Evolutionary conservation across 2,888 invertebrate genomes (phyloP).

Genomic region (Schizotus pectinicornis): DNA sequence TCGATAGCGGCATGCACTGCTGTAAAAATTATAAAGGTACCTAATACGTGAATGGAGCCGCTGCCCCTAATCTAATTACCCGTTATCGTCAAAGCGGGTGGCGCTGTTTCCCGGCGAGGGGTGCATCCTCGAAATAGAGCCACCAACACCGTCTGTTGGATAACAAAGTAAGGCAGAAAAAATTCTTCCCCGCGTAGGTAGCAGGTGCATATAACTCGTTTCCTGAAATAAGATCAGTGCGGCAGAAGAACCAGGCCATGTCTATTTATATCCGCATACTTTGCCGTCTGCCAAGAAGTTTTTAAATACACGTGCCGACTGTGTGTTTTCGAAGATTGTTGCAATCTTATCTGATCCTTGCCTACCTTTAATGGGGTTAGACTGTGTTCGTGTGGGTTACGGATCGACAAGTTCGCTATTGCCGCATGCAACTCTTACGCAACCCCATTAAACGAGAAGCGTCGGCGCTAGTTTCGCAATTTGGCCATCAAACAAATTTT

Average conservation of each 20-base stretch:
- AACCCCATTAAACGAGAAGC: not conserved
- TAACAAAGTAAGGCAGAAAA: too few species aligned
- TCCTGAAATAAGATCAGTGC: constrained; percentile 38
- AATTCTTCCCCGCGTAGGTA: not conserved
- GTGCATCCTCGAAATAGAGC: too few species aligned
- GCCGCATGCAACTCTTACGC: constrained; percentile 9
- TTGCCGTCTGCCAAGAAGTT: constrained; percentile 31
- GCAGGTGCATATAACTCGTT: constrained; percentile 32
- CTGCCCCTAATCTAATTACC: too few species aligned
- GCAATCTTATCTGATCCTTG: constrained; percentile 21
- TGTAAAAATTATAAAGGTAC: too few species aligned
- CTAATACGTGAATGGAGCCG: too few species aligned
- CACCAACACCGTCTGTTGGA: too few species aligned
- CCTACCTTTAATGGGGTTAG: constrained; percentile 16
- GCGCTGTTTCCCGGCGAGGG: too few species aligned
- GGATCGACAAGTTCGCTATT: not conserved
- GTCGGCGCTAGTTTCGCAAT: not conserved
- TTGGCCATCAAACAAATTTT: too few species aligned
- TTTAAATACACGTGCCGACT: constrained; percentile 27
- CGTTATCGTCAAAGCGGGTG: too few species aligned
- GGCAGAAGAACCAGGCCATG: constrained; percentile 33
- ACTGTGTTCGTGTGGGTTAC: constrained; percentile 6
- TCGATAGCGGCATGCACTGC: too few species aligned
- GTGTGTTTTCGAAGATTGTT: constrained; percentile 20
- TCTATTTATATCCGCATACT: constrained; percentile 35